Base-by-base conservation (phyloP, 2,113 vertebrate species). In the Lucifuga dentata region DNA sequence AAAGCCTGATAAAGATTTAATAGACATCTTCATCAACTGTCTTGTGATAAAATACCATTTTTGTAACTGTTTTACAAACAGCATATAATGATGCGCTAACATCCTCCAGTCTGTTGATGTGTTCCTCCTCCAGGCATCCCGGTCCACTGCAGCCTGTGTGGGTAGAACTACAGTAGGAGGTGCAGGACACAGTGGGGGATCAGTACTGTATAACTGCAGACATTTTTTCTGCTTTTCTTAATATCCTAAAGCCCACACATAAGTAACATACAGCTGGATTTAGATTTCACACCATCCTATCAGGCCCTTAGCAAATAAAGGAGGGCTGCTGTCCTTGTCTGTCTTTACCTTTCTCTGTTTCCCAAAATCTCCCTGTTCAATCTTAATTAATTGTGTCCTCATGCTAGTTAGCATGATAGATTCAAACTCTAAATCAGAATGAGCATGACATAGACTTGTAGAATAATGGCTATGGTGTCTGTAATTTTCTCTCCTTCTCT, bases 361-460 rank as follows among this genome's bases (percentile, higher is more conserved):
- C 73, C 71, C 80, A 84, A 81, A 68, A 86, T 80, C 83, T 81
- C 68, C 86, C 73, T 73, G 69, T 67, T 87, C 72, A 79, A 68
- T 58, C 78, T 33, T 80, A 85, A 68, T 46, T 84, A 81, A 81
- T 29, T 17, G 36, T 81, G 76, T 76, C 65, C 23, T 84, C 62
- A 75, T 84, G 62, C 64, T 72, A 88, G 89, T 89, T 91, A 93
- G 93, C 94, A 93, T 92, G 89, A 84, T 89, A 86, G 74, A 81
- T 21, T 71, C 43, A 89, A 71, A 80, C 51, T 71, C 61, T 61
- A 74, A 81, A 77, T 32, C 89, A 80, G 86, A 68, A 72, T 16
- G 77, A 89, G 95, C 94, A 91, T 92, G 94, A 70, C 23, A 15
- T 72, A 70, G 76, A 73, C n/a, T 11, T 76, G 29, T 79, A 81